A percentile compares a stretch with the other conserved stretches of the same genome.
Conservation (phyloP, 2,888 invertebrate genomes). For the Rhingia rostrata region DNA sequence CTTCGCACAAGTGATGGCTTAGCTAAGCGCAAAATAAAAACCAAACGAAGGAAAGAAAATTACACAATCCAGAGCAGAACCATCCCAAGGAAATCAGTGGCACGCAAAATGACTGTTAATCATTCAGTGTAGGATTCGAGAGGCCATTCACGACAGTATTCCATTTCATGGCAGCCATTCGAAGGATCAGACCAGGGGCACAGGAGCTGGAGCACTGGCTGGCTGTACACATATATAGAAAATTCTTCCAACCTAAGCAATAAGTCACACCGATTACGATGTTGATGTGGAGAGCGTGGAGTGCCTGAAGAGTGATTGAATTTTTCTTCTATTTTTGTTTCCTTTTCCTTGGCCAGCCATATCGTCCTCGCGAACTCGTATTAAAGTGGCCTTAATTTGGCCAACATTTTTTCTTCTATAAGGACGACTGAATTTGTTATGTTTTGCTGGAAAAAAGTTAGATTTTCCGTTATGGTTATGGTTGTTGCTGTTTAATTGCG, state of each 20-base stretch:
- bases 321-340: conserved; percentile 27
- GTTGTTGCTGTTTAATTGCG: conserved; percentile 50
- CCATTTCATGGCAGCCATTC: conserved; percentile 51
- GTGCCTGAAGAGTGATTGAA: conserved; percentile 58
- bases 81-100: conserved; percentile 66
- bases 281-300: conserved; percentile 15
- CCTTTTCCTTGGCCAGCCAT: background rate
- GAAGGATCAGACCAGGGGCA: conserved; percentile 45
- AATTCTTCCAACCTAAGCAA: conserved; percentile 50
- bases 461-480: conserved; percentile 37
- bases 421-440: conserved; percentile 46
- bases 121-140: conserved; percentile 62
- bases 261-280: conserved; percentile 63
- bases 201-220: conserved; percentile 1
- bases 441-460: conserved; percentile 17
- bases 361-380: conserved; percentile 5
- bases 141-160: conserved; percentile 68
- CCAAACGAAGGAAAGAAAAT: conserved; percentile 46
- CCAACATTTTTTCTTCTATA: conserved; percentile 1
- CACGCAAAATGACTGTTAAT: conserved; percentile 73
- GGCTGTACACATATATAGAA: background rate
- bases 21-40: conserved; percentile 59
- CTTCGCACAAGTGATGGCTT: conserved; percentile 48
- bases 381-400: conserved; percentile 34
- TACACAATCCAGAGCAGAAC: conserved; percentile 63